Evolutionary conservation across 2,797 vertebrate genomes (phyloP), one percentile per base, ranked within the genome.

Genomic region (Acomys russatus): DNA sequence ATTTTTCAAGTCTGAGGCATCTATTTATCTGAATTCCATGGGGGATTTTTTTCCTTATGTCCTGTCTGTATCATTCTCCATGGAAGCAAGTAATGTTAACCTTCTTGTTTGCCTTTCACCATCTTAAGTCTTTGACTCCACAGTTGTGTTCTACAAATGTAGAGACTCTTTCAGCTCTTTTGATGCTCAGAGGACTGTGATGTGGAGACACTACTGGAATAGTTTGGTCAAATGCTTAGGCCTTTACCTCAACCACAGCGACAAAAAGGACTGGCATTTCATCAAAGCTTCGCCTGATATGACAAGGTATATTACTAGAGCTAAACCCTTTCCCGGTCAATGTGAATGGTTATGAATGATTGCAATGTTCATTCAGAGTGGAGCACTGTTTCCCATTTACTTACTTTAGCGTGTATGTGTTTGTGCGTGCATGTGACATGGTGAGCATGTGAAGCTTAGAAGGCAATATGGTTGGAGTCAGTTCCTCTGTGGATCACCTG

Each of bases 281-380:
- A 79, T 92, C 22, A 51, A n/a, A 15, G 17, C 73, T 94, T 91
- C 22, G 33, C 33, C 59, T 88, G 61, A 92, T 92, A 20, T 90
- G 86, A 68, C 82, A 92, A 86, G 54, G 77, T 91, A n/a, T 86
- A 20, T 59, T 92, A 22, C 22, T 63, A 9, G 44, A n/a, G 25
- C 38, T 80, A 64, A 76, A 18, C 17, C 22, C 33, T 11, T 94
- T 78, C 25, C 82, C 61, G 93, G 68, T 88, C 49, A 61, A 68
- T 73, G 77, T 96, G 33, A 64, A 22, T 28, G 12, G 33, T 10
- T 44, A 54, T 35, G 44, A 17, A 28, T 33, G 78, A 68, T 56
- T 77, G 88, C 87, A 92, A 79, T 11, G 76, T 92, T 83, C 28
- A 25, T 44, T 85, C 2, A 74, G 88, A 91, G 64, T 87, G 73